Percentiles rank a stretch among this genome's conserved stretches.
These are phyloP conservation scores for Ditylenchus dipsaci DNA, from an alignment of 1,140 invertebrate species.

Conservation along the genomic window DNA sequence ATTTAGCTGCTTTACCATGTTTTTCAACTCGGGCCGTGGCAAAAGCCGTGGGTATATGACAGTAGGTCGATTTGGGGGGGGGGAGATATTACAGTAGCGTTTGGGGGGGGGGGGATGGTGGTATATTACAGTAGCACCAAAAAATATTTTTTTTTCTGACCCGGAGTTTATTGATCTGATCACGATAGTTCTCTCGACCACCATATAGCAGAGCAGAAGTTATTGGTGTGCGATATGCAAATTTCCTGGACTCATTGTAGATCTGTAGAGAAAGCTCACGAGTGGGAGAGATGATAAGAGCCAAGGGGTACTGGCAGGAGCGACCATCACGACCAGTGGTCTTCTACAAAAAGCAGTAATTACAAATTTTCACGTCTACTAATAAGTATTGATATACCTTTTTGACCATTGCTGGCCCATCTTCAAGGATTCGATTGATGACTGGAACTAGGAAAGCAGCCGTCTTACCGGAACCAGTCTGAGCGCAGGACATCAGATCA, in stretches of 20 bases:
- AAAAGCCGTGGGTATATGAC: not conserved
- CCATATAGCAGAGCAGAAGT: conserved; percentile 81
- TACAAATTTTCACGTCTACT: too few species aligned
- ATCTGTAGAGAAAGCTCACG: conserved; percentile 92
- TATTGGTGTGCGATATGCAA: conserved; percentile 82
- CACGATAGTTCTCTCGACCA: conserved; percentile 53
- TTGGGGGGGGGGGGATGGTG: too few species aligned
- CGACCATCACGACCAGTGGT: conserved; percentile 4
- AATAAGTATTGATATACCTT: not conserved
- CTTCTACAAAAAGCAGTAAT: not conserved
- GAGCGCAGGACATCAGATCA: conserved; percentile 91
- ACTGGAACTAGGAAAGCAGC: conserved; percentile 94
- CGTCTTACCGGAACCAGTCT: conserved; percentile 72
- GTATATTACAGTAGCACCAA: not conserved
- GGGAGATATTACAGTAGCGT: too few species aligned
- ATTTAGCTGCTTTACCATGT: too few species aligned
- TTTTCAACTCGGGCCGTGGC: not conserved
- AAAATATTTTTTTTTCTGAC: conserved; percentile 16
- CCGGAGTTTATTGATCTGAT: conserved; percentile 53
- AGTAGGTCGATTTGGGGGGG: too few species aligned
- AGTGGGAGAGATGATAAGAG: conserved; percentile 86
- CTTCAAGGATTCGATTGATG: conserved; percentile 82
- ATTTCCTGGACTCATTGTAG: conserved; percentile 91
- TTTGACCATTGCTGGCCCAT: conserved; percentile 48
- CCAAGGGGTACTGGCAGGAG: conserved; percentile 87